Base-by-base conservation (phyloP, 30 jellyfish, hydroid and myxozoan species). In the Rhopilema esculentum region DNA sequence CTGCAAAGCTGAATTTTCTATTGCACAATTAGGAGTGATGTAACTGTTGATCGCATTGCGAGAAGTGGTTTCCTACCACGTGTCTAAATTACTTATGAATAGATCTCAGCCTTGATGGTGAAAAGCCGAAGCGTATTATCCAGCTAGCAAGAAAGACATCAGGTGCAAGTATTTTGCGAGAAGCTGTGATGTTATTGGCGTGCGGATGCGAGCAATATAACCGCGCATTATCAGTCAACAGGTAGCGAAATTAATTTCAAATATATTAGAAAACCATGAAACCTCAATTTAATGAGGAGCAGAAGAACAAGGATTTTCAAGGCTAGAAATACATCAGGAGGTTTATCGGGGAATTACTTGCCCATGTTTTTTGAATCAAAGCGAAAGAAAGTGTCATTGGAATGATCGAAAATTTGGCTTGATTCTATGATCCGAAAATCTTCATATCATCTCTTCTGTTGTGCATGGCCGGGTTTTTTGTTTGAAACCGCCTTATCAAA, bases 251-350 rank as follows among this genome's bases (percentile, higher is more conserved):
- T 31, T 12, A 63, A 49, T 15, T 32, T 73, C 51, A 73, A 73
- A 31, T 33, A 73, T 32, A 73, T 73, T 28, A 29, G n/a, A 33
- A 73, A n/a, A 23, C 69, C 84, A 73, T 73, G 32, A 73, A 73
- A 33, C 69, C 84, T 73, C 84, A 31, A 4, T 17, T 29, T 73
- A 21, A 73, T 33, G 69, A 1, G 28, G 57, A 40, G 57, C 57
- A 6, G 57, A 6, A 12, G 57, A 40, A 40, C 57, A 2, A 40
- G 57, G 57, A 40, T 40, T 40, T 2, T 2, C 6, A 40, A 40
- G 57, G 9, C 9, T 40, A 40, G 12, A 40, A 40, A 40, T 40
- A 40, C 57, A 40, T 40, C 57, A 40, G 57, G 12, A 40, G 57
- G 12, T 40, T 40, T 40, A 12, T 12, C 57, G 57, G 57, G 57